Percentiles rank a stretch among this genome's conserved stretches.
Evolutionary conservation across 2,113 vertebrate species (phyloP).

Genomic region (Amblyopsis rosae): DNA sequence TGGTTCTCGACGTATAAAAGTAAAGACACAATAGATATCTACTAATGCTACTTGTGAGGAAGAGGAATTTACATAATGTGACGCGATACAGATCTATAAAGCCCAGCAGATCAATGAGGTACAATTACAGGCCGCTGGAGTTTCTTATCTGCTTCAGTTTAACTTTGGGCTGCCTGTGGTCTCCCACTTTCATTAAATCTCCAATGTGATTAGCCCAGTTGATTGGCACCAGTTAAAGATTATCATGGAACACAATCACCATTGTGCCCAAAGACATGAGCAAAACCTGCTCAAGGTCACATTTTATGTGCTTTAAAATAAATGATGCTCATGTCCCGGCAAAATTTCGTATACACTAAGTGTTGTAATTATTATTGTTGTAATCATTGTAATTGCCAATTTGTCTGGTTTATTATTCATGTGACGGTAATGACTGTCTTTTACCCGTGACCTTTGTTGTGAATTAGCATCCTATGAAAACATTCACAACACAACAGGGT

Average conservation of each 20-base stretch:
- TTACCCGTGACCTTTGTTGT: slow-evolving; percentile 38
- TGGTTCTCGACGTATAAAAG: slow-evolving; percentile 34
- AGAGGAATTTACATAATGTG: slow-evolving; percentile 67
- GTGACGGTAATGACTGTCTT: slow-evolving; percentile 42
- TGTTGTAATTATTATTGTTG: slow-evolving; percentile 1
- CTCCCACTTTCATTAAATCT: slow-evolving; percentile 72
- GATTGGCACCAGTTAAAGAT: slow-evolving; percentile 68
- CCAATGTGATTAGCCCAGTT: slow-evolving; percentile 66
- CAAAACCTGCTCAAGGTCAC: slow-evolving; percentile 66
- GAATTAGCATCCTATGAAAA: slow-evolving; percentile 10
- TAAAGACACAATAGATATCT: slow-evolving; percentile 45
- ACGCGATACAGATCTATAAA: slow-evolving; percentile 71
- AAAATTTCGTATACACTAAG: not conserved
- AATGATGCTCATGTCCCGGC: not conserved
- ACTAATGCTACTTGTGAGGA: slow-evolving; percentile 42
- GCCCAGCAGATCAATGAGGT: slow-evolving; percentile 72
- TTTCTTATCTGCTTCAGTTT: slow-evolving; percentile 71
- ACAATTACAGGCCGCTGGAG: slow-evolving; percentile 72
- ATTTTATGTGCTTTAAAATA: slow-evolving; percentile 20
- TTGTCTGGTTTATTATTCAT: slow-evolving; percentile 37
- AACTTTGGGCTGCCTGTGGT: slow-evolving; percentile 70
- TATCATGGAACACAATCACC: slow-evolving; percentile 57
- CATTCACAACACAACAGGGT: slow-evolving; percentile 10
- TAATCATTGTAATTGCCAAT: slow-evolving; percentile 5
- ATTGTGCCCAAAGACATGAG: slow-evolving; percentile 65